phyloP scores from a whole-genome alignment of 2,797 vertebrate species.

The Gymnocypris eckloni region DNA sequence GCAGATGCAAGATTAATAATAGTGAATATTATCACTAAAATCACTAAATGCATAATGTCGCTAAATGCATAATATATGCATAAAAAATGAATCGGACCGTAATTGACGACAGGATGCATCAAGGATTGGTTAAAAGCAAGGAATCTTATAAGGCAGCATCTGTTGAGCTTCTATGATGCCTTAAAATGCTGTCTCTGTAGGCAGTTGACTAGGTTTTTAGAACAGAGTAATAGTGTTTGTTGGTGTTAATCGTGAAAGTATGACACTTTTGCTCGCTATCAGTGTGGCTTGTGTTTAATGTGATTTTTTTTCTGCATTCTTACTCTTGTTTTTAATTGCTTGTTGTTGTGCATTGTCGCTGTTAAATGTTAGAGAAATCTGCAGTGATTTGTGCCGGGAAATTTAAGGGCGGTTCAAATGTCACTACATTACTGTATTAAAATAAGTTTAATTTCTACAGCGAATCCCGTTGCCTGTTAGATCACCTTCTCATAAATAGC shows the following conservation, averaged over 20 bases:
- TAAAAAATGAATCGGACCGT: background rate
- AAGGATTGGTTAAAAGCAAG: background rate
- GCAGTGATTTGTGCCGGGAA: constrained; percentile 53
- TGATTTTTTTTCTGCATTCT: constrained; percentile 29
- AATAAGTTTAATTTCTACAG: constrained; percentile 53
- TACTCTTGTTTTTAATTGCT: constrained; percentile 28
- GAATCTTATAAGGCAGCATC: background rate
- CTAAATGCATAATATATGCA: too few relatives aligned
- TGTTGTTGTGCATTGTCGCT: constrained; percentile 17
- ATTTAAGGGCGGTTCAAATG: constrained; percentile 35
- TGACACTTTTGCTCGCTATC: constrained; percentile 42
- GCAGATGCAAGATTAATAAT: background rate
- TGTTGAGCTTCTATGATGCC: constrained; percentile 26
- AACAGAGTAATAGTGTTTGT: background rate
- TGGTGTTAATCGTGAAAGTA: constrained; percentile 33
- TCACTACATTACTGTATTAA: constrained; percentile 52
- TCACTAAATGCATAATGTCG: background rate
- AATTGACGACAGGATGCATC: background rate
- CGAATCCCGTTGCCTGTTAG: constrained; percentile 49
- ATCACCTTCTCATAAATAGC: constrained; percentile 54
- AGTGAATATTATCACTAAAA: too few relatives aligned
- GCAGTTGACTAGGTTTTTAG: constrained; percentile 15
- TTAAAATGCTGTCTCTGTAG: background rate
- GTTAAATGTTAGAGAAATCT: constrained; percentile 41
- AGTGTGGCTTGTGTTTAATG: constrained; percentile 30